Evolutionary conservation across 1,140 invertebrate genomes (phyloP).

Genomic region (Heterodera schachtii): DNA sequence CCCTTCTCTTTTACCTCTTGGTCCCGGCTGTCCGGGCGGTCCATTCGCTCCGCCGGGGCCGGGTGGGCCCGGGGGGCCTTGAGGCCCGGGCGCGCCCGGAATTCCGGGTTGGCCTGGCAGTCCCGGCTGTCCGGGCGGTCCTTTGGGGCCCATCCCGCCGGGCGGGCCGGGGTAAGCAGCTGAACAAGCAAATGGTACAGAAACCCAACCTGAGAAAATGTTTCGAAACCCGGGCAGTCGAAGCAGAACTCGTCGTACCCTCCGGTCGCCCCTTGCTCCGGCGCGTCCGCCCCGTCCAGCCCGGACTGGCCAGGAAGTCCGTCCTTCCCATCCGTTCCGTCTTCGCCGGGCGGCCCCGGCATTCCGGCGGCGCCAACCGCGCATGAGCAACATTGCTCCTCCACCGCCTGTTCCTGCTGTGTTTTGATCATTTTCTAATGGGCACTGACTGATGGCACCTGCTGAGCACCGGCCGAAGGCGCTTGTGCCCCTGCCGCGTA

Average conservation of each 20-base stretch:
- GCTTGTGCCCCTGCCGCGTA: too few species aligned
- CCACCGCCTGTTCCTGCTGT: not conserved
- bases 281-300: slow-evolving; percentile 11
- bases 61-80: slow-evolving; percentile 36
- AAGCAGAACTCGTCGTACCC: slow-evolving; percentile 26
- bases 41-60: slow-evolving; percentile 30
- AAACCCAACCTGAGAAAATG: too few species aligned
- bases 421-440: not conserved
- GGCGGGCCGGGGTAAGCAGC: slow-evolving; percentile 19
- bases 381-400: slow-evolving; percentile 23
- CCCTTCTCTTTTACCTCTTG: not conserved
- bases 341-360: not conserved
- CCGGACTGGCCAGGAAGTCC: slow-evolving; percentile 19
- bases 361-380: slow-evolving; percentile 6
- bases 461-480: not conserved
- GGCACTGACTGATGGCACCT: not conserved
- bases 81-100: slow-evolving; percentile 24
- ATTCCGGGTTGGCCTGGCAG: slow-evolving; percentile 22
- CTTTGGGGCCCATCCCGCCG: slow-evolving; percentile 16
- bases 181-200: not conserved
- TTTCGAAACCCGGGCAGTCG: slow-evolving; percentile 25
- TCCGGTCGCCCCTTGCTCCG: not conserved
- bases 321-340: slow-evolving; percentile 15
- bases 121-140: slow-evolving; percentile 24
- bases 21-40: slow-evolving; percentile 36